These are phyloP conservation scores for Lasaia peninsularis DNA, from an alignment of 1,140 invertebrate species.

Conservation along the genomic window DNA sequence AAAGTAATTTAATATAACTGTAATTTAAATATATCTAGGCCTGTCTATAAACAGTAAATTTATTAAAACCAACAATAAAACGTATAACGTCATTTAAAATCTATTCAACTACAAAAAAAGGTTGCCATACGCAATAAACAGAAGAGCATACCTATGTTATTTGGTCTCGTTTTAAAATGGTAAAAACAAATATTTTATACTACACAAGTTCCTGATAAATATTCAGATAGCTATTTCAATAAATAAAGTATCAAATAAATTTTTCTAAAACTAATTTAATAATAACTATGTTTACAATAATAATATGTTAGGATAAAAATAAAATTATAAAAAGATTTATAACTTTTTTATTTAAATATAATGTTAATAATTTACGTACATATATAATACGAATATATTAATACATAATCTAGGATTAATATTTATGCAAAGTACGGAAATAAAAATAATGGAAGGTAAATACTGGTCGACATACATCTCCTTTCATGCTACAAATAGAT, in stretches of 20 bases:
- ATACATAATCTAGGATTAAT: slow-evolving; percentile 1
- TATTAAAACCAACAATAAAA: slow-evolving; percentile 13
- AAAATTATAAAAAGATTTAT: slow-evolving; percentile 7
- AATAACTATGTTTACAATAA: not conserved
- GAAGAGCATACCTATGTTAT: slow-evolving; percentile 70
- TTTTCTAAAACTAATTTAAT: not conserved
- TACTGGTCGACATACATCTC: slow-evolving; percentile 9
- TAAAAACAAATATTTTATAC: slow-evolving; percentile 24
- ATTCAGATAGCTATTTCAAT: not conserved
- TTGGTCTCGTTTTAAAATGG: slow-evolving; percentile 74
- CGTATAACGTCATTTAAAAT: slow-evolving; percentile 59
- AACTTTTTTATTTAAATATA: slow-evolving; percentile 3
- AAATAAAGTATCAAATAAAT: slow-evolving; percentile 5
- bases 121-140: slow-evolving; percentile 54
- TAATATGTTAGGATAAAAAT: not conserved
- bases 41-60: slow-evolving; percentile 9
- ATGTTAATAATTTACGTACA: slow-evolving; percentile 6
- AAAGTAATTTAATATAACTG: not conserved
- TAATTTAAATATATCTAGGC: slow-evolving; percentile 10
- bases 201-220: slow-evolving; percentile 5
- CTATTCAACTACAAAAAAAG: slow-evolving; percentile 67
- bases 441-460: slow-evolving; percentile 12
- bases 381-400: not conserved
- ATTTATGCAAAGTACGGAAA: not conserved
- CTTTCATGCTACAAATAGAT: slow-evolving; percentile 9